Conservation (phyloP, 2,888 invertebrate genomes). For the Clostera curtula region DNA sequence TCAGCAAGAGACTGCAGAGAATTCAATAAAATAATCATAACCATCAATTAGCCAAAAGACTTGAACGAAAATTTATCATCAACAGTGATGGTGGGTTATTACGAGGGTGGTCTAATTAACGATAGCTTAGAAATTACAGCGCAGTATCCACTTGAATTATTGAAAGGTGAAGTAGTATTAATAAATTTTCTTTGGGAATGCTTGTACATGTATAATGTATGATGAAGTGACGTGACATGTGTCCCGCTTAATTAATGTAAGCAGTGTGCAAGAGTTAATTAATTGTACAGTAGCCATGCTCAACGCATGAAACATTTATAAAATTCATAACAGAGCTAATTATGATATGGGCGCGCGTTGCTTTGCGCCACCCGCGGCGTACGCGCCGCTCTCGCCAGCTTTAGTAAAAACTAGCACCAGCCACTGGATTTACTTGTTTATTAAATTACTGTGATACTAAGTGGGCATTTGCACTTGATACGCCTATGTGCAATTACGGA, state of each 20-base stretch:
- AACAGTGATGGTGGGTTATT: slow-evolving; percentile 28
- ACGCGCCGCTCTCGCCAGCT: slow-evolving; percentile 28
- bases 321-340: slow-evolving; percentile 70
- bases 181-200: slow-evolving; percentile 43
- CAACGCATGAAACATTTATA: slow-evolving; percentile 69
- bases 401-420: slow-evolving; percentile 48
- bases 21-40: slow-evolving; percentile 44
- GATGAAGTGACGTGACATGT: slow-evolving; percentile 55
- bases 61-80: slow-evolving; percentile 27
- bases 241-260: slow-evolving; percentile 63
- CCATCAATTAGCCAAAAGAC: slow-evolving; percentile 36
- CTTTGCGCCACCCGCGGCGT: slow-evolving; percentile 61
- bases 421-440: slow-evolving; percentile 37
- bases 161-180: slow-evolving; percentile 37
- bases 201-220: slow-evolving; percentile 51
- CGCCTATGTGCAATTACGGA: slow-evolving; percentile 23
- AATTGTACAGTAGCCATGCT: slow-evolving; percentile 60
- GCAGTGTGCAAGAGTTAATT: slow-evolving; percentile 63
- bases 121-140: slow-evolving; percentile 19
- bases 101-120: slow-evolving; percentile 41
- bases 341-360: slow-evolving; percentile 56
- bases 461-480: slow-evolving; percentile 27
- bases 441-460: slow-evolving; percentile 34
- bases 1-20: slow-evolving; percentile 30
- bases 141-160: slow-evolving; percentile 34